Evolutionary conservation across 2,888 invertebrate genomes (phyloP).

Genomic region (Tenthredo scrophulariae): DNA sequence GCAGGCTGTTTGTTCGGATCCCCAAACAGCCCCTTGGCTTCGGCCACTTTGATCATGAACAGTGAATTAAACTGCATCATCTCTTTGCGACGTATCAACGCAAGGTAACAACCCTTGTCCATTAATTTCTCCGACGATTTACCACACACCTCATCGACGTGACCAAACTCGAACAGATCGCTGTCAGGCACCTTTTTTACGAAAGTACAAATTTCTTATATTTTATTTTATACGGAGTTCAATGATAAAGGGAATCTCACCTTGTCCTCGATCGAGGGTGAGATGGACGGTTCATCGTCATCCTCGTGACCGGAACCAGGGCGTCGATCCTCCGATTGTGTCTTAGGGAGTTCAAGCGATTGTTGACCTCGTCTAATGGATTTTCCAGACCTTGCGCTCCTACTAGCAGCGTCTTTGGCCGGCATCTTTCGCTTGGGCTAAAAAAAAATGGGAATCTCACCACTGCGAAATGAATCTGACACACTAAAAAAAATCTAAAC

Average conservation of each 20-base stretch:
- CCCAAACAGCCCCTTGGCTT: conserved; percentile 89
- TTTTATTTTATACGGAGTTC: neutral
- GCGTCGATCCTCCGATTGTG: conserved; percentile 55
- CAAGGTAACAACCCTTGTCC: conserved; percentile 83
- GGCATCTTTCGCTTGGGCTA: conserved; percentile 60
- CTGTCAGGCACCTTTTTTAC: conserved; percentile 83
- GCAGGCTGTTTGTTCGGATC: conserved; percentile 69
- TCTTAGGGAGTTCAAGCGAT: conserved; percentile 53
- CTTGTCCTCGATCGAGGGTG: conserved; percentile 58
- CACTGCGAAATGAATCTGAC: neutral
- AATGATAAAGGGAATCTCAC: conserved; percentile 46
- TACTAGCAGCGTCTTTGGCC: conserved; percentile 55
- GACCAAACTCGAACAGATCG: conserved; percentile 85
- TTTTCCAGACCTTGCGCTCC: conserved; percentile 57
- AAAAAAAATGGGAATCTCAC: neutral
- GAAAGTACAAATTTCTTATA: neutral
- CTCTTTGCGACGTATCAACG: conserved; percentile 86
- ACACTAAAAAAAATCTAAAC: neutral
- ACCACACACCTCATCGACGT: conserved; percentile 82
- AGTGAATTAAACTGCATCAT: conserved; percentile 89
- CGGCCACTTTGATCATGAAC: conserved; percentile 91
- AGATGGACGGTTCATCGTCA: conserved; percentile 58
- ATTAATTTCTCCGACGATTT: conserved; percentile 77
- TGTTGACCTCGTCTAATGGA: conserved; percentile 58
- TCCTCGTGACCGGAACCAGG: conserved; percentile 59